Evolutionary conservation across 2,888 invertebrate species (phyloP).

Genomic region (Acleris sparsana): DNA sequence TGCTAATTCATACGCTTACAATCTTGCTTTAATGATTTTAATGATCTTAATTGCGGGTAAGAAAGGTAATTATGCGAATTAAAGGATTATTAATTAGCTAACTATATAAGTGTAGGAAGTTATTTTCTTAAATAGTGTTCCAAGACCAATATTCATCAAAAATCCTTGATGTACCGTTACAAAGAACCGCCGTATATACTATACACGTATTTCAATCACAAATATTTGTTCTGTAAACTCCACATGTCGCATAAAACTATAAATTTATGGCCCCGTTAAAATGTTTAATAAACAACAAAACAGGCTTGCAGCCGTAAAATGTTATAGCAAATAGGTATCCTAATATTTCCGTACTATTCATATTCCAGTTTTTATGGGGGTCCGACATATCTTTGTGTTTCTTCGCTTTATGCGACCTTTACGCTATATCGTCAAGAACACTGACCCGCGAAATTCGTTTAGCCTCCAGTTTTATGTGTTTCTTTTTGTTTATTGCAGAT

Average conservation of each 20-base stretch:
- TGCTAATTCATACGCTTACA: no score
- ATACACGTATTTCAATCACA: neutral
- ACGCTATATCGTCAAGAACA: slow-evolving; percentile 56
- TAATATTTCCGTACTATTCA: slow-evolving; percentile 62
- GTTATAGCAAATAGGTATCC: slow-evolving; percentile 62
- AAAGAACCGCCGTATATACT: neutral
- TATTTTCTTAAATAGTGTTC: no score
- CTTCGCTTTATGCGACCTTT: slow-evolving; percentile 70
- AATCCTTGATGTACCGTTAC: no score
- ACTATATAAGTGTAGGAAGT: no score
- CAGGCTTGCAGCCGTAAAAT: slow-evolving; percentile 63
- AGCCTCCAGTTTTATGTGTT: slow-evolving; percentile 42
- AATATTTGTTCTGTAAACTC: neutral
- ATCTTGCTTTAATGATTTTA: no score
- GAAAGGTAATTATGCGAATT: no score
- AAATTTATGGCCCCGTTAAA: slow-evolving; percentile 39
- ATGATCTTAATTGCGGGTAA: no score
- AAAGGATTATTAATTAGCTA: no score
- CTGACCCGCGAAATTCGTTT: slow-evolving; percentile 59
- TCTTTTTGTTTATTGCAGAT: slow-evolving; percentile 27
- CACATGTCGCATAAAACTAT: neutral
- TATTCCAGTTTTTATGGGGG: slow-evolving; percentile 72
- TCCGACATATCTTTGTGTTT: slow-evolving; percentile 71
- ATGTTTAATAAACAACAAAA: slow-evolving; percentile 66
- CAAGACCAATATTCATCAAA: no score